Base-by-base conservation (phyloP, 2,888 invertebrate species). In the Parnassius apollo region DNA sequence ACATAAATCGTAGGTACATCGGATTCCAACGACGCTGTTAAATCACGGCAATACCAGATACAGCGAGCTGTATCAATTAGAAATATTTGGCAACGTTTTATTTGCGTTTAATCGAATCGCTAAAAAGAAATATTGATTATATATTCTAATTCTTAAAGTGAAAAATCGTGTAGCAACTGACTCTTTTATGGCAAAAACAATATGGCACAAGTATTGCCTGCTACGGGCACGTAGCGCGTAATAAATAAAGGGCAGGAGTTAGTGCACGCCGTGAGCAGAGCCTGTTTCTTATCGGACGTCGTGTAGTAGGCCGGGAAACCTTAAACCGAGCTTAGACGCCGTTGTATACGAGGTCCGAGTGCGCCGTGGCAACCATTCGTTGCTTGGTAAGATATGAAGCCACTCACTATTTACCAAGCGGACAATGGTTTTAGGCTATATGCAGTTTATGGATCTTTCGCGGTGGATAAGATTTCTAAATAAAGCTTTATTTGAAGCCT, bases 181-280 rank as follows among this genome's bases (percentile, higher is more conserved):
- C 63, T 66, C 68, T 57, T 58, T 60, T 63, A 69, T 61, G 64
- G 63, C 75, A 73, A 74, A 71, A 73, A 60, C 49, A 61, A 65
- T 65, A 62, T 69, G 74, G 78, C 72, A 65, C 66, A 77, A 73
- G 77, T 79, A 79, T 82, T 77, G 77, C 78, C 78, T 75, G 87
- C 85, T 86, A 76, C 77, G 80, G 80, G 86, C 85, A 82, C 83
- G 85, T 86, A 85, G 84, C 85, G 80, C 78, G 78, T 84, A 81
- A 86, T 89, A 88, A 90, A 91, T 89, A 89, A 86, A 82, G 76
- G 73, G 75, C 69, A 75, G 85, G 86, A 88, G 81, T 88, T 86
- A 88, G 81, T 81, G 76, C 77, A 68, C 74, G 82, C 80, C 80
- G 77, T 80, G 77, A 81, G 80, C 82, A 73, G 73, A 75, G 77